Conservation (phyloP, 2,888 invertebrate genomes). For the Archips crataeganus region DNA sequence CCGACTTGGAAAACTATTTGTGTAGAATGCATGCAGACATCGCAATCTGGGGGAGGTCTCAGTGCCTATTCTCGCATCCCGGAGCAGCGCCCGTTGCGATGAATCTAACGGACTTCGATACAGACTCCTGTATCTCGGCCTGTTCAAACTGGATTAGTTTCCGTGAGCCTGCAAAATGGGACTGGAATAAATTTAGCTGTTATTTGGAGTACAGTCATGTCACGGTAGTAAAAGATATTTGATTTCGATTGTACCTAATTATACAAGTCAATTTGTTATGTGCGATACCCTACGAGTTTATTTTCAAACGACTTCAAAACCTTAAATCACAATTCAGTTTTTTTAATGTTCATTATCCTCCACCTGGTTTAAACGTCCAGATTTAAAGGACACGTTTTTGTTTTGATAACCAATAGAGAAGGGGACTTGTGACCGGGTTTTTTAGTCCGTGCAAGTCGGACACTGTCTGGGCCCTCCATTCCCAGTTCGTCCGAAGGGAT, state of each 20-base stretch:
- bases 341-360: no score
- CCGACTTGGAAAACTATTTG: constrained; percentile 49
- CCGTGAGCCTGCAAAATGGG: constrained; percentile 56
- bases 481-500: no score
- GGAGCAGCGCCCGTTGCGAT: constrained; percentile 47
- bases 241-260: background rate
- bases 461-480: no score
- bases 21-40: constrained; percentile 47
- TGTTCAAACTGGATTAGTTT: constrained; percentile 63
- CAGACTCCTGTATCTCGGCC: constrained; percentile 58
- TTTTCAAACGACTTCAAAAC: no score
- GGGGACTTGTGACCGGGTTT: no score
- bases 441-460: no score
- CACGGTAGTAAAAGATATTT: background rate
- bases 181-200: constrained; percentile 49
- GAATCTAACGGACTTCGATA: constrained; percentile 59
- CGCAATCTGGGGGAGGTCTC: constrained; percentile 52
- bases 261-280: no score
- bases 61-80: constrained; percentile 55
- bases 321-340: no score
- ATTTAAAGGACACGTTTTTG: no score
- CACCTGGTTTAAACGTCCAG: no score
- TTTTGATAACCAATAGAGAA: no score
- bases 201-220: constrained; percentile 10
- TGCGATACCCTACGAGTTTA: no score